A percentile compares a stretch with the other conserved stretches of the same genome.
Conservation (phyloP, 1,140 invertebrate species). For the Myzus persicae region DNA sequence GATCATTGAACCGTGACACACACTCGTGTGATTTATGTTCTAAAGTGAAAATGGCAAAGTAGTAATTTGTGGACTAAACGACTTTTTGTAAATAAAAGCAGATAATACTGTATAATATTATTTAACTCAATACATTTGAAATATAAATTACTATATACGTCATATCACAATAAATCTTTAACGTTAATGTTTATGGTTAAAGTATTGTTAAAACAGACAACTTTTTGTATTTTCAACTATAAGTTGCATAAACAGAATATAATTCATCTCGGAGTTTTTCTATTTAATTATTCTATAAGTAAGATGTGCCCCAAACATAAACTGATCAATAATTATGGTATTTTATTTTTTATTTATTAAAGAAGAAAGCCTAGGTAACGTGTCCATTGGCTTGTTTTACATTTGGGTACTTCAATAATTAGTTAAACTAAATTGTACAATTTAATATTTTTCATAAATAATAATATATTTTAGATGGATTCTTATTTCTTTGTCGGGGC, state of each 20-base stretch:
- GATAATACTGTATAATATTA: slow-evolving; percentile 22
- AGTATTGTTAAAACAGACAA: not conserved
- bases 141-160: not conserved
- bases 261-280: not conserved
- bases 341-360: too few relatives aligned
- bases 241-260: not conserved
- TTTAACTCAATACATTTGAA: not conserved
- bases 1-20: slow-evolving; percentile 45
- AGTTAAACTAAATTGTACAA: too few relatives aligned
- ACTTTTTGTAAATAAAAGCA: slow-evolving; percentile 22
- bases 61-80: slow-evolving; percentile 42
- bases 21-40: slow-evolving; percentile 39
- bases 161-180: not conserved
- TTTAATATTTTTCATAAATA: too few relatives aligned
- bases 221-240: not conserved
- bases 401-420: too few relatives aligned
- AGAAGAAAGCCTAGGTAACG: too few relatives aligned
- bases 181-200: not conserved
- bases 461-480: too few relatives aligned
- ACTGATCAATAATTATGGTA: not conserved
- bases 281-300: not conserved
- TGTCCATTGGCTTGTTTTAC: too few relatives aligned
- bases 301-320: not conserved
- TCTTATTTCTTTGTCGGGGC: too few relatives aligned
- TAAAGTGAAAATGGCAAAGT: slow-evolving; percentile 34